Evolutionary conservation across 2,888 invertebrate species (phyloP).

Genomic region (Mamestra brassicae): DNA sequence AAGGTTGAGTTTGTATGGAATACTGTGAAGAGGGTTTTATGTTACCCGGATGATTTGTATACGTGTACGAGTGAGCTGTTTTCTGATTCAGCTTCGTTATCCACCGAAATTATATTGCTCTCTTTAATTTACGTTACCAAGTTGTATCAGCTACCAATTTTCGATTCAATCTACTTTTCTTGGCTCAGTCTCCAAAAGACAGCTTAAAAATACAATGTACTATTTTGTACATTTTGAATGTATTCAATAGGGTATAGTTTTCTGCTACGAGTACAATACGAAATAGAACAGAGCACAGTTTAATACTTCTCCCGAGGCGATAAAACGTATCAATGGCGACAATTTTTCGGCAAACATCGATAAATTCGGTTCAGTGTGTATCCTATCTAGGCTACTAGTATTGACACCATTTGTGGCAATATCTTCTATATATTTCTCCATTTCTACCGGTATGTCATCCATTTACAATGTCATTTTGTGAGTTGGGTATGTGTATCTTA

Average conservation of each 20-base stretch:
- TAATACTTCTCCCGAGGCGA: conserved; percentile 69
- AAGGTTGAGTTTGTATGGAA: conserved; percentile 53
- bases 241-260: conserved; percentile 34
- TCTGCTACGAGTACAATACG: conserved; percentile 14
- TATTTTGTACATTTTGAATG: conserved; percentile 24
- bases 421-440: conserved; percentile 33
- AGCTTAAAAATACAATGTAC: conserved; percentile 10
- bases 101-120: neutral
- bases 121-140: conserved; percentile 14
- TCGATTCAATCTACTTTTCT: conserved; percentile 9
- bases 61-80: conserved; percentile 19
- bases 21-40: conserved; percentile 35
- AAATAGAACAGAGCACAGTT: conserved; percentile 63
- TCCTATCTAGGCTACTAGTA: conserved; percentile 44
- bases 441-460: conserved; percentile 33
- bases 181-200: conserved; percentile 7
- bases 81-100: conserved; percentile 15
- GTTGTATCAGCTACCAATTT: neutral
- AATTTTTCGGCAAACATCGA: conserved; percentile 70
- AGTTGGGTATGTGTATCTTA: neutral
- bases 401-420: conserved; percentile 42
- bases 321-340: conserved; percentile 75
- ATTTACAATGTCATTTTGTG: conserved; percentile 30
- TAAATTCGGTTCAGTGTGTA: conserved; percentile 65
- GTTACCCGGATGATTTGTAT: conserved; percentile 23